Evolutionary conservation across 2,888 invertebrate genomes (phyloP).

Genomic region (Thysanoteuthis rhombus): DNA sequence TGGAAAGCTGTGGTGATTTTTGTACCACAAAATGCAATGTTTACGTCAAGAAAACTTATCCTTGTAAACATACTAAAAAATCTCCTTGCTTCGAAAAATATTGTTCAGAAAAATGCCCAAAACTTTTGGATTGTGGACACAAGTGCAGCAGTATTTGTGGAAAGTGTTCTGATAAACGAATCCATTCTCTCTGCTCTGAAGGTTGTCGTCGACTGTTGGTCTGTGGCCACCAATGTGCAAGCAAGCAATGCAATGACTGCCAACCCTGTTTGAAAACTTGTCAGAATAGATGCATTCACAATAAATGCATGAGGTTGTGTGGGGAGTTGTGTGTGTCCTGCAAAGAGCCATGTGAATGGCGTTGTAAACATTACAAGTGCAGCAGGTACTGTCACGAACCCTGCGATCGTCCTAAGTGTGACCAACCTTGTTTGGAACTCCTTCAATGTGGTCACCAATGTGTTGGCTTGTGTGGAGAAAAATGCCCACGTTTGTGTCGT

Average conservation of each 20-base stretch:
- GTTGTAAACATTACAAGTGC: conserved; percentile 62
- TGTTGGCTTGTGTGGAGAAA: conserved; percentile 80
- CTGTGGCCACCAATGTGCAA: conserved; percentile 64
- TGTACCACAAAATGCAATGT: conserved; percentile 40
- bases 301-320: conserved; percentile 56
- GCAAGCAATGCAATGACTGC: conserved; percentile 63
- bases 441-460: conserved; percentile 73
- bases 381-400: conserved; percentile 62
- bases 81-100: not conserved
- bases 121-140: conserved; percentile 52
- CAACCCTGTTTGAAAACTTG: conserved; percentile 65
- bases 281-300: conserved; percentile 63
- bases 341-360: conserved; percentile 63
- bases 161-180: conserved; percentile 73
- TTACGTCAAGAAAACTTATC: not conserved
- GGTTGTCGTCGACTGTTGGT: conserved; percentile 73
- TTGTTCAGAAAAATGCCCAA: conserved; percentile 45
- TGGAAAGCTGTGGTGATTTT: conserved; percentile 35
- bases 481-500: conserved; percentile 74
- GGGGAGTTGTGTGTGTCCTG: conserved; percentile 61
- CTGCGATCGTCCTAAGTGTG: conserved; percentile 65
- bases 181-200: conserved; percentile 73
- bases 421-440: conserved; percentile 60
- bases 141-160: conserved; percentile 66
- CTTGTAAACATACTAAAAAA: not conserved